phyloP scores from a whole-genome alignment of 2,797 vertebrate genomes.

The Leptoclinus maculatus region DNA sequence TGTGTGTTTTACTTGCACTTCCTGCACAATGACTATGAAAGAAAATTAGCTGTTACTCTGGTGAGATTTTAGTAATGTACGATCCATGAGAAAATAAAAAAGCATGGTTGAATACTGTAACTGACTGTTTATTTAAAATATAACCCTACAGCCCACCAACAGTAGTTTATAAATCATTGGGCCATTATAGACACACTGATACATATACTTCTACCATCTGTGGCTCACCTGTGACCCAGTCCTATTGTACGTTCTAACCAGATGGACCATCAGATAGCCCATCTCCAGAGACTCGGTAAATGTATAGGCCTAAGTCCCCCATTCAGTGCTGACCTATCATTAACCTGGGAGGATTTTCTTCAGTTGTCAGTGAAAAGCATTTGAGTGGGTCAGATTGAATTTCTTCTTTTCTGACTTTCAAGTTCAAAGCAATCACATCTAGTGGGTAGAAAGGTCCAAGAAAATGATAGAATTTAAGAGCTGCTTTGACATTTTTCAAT shows the following conservation, averaged over 20 bases:
- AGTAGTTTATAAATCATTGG: slow-evolving; percentile 43
- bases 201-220: slow-evolving; percentile 53
- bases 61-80: neutral
- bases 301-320: slow-evolving; percentile 33
- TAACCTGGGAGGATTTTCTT: slow-evolving; percentile 69
- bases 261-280: slow-evolving; percentile 62
- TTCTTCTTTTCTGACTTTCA: slow-evolving; percentile 60
- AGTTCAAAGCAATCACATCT: slow-evolving; percentile 61
- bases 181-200: slow-evolving; percentile 40
- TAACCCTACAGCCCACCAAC: neutral
- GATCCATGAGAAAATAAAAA: neutral
- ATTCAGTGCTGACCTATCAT: slow-evolving; percentile 58
- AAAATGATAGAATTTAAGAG: slow-evolving; percentile 58
- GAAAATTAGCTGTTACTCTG: neutral
- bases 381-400: slow-evolving; percentile 64
- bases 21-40: neutral
- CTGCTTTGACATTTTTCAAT: slow-evolving; percentile 53
- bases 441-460: slow-evolving; percentile 37
- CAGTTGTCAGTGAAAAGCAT: slow-evolving; percentile 59
- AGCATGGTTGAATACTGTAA: neutral
- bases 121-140: slow-evolving; percentile 18
- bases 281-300: slow-evolving; percentile 54
- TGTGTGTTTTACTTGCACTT: neutral
- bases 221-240: slow-evolving; percentile 66
- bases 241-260: slow-evolving; percentile 60